phyloP scores from a whole-genome alignment of 2,113 vertebrate genomes.

The Periophthalmus modestus region DNA sequence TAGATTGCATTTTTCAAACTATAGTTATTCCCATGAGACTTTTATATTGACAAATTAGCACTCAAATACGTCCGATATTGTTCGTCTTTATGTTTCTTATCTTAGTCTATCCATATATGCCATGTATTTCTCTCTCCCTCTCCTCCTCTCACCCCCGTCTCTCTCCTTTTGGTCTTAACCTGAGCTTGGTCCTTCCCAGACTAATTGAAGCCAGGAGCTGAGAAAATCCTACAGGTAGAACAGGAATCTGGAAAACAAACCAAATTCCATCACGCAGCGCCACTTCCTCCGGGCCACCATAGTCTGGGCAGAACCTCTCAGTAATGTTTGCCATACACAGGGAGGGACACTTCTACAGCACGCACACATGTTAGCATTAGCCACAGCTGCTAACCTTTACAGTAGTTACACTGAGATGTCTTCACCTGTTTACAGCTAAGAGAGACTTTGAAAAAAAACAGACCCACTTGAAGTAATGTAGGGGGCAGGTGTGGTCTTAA shows the following conservation, averaged over 20 bases:
- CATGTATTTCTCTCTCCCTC: not conserved
- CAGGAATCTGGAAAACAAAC: constrained; percentile 78
- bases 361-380: constrained; percentile 4
- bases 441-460: constrained; percentile 20
- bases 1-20: too few species aligned
- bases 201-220: constrained; percentile 81
- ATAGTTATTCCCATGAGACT: too few species aligned
- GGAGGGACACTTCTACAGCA: constrained; percentile 13
- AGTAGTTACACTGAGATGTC: constrained; percentile 17
- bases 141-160: not conserved
- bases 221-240: constrained; percentile 78
- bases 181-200: constrained; percentile 51
- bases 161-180: constrained; percentile 10
- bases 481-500: constrained; percentile 1
- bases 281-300: constrained; percentile 64
- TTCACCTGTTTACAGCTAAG: constrained; percentile 17
- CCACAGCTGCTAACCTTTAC: constrained; percentile 26
- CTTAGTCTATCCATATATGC: too few species aligned
- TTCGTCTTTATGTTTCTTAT: too few species aligned
- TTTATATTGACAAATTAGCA: too few species aligned
- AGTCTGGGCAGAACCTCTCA: constrained; percentile 31
- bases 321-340: constrained; percentile 35
- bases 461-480: constrained; percentile 1
- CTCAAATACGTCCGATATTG: too few species aligned
- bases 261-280: constrained; percentile 75